phyloP scores from a whole-genome alignment of 1,140 invertebrate species.

The Parasteatoda tepidariorum region DNA sequence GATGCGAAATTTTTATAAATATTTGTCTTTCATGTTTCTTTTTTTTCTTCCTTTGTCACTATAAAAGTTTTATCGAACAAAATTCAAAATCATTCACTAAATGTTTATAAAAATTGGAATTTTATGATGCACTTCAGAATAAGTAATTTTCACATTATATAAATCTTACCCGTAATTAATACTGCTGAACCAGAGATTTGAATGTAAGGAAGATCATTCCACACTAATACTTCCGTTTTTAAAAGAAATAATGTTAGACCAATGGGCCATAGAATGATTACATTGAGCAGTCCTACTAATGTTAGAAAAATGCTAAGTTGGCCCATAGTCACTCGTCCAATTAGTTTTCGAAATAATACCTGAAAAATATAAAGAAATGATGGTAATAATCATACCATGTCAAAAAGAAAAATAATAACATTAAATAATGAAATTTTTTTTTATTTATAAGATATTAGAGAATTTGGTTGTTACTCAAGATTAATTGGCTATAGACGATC shows the following conservation, averaged over 20 bases:
- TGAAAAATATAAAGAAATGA: slow-evolving; percentile 66
- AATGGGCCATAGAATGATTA: slow-evolving; percentile 86
- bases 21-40: no score
- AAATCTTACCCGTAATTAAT: slow-evolving; percentile 52
- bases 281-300: slow-evolving; percentile 85
- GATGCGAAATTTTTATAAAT: no score
- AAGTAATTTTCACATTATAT: no score
- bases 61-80: no score
- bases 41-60: no score
- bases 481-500: no score
- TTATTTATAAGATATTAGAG: no score
- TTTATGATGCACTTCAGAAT: no score
- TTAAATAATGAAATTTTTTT: not conserved
- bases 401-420: not conserved
- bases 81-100: no score
- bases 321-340: slow-evolving; percentile 87
- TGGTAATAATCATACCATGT: not conserved
- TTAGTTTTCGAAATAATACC: slow-evolving; percentile 90
- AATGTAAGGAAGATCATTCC: slow-evolving; percentile 63
- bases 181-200: slow-evolving; percentile 55
- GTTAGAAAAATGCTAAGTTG: slow-evolving; percentile 90
- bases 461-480: no score
- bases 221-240: slow-evolving; percentile 82
- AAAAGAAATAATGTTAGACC: slow-evolving; percentile 85
- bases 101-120: no score